Percentiles rank a stretch among this genome's conserved stretches.
Evolutionary conservation across 2,113 vertebrate genomes (phyloP).

Genomic region (Rhea pennata): DNA sequence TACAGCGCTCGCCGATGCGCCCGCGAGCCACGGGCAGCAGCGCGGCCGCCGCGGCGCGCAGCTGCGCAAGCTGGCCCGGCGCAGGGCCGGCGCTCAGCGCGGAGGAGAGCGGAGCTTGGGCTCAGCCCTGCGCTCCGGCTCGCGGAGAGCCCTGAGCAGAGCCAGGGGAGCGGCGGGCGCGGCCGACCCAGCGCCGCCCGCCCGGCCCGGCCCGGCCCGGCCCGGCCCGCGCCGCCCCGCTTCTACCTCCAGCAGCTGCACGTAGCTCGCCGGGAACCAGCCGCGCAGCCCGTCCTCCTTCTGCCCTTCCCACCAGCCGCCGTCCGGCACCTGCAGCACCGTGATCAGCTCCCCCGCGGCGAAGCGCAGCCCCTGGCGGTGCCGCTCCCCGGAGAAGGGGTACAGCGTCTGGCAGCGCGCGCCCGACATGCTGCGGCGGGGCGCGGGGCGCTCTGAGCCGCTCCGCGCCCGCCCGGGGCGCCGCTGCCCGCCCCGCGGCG

Average conservation of each 20-base stretch:
- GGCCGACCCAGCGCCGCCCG: not conserved
- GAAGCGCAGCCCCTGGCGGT: constrained; percentile 90
- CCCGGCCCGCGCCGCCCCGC: not conserved
- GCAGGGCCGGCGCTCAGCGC: not conserved
- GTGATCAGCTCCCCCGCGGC: constrained; percentile 89
- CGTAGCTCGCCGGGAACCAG: constrained; percentile 97
- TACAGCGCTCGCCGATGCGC: not conserved
- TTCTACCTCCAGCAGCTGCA: constrained; percentile 92
- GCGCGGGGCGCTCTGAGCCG: not conserved
- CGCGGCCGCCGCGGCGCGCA: no score
- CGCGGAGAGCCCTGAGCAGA: not conserved
- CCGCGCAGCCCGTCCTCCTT: constrained; percentile 89
- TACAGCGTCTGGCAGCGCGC: constrained; percentile 88
- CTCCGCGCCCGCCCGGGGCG: constrained; percentile 17
- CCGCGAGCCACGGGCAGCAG: not conserved
- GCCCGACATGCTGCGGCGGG: constrained; percentile 60
- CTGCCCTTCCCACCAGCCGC: constrained; percentile 98
- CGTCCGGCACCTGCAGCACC: constrained; percentile 87
- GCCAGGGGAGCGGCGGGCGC: not conserved
- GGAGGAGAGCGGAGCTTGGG: not conserved
- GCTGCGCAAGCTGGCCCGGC: not conserved
- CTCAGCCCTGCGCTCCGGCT: not conserved
- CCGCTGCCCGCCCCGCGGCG: not conserved
- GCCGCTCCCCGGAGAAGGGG: constrained; percentile 90
- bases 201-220: not conserved